Base-by-base conservation (phyloP, 2,113 vertebrate genomes). In the Oryzias celebensis region DNA sequence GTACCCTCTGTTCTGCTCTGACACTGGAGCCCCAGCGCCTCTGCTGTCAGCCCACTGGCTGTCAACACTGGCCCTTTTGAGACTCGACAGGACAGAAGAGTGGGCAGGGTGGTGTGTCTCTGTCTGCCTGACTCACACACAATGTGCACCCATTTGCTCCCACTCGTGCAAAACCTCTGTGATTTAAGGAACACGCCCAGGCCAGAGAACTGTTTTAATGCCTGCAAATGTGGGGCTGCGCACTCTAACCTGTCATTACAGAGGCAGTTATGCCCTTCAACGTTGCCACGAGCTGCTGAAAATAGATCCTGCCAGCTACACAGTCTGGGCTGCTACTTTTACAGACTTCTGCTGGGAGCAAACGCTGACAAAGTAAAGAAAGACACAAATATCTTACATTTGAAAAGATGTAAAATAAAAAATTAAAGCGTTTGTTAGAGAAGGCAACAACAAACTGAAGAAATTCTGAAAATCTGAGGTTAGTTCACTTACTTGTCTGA, bases 211-310 rank as follows among this genome's bases (percentile, higher is more conserved):
- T 54, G 83, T 83, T 84, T 86, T 62, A 82, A 77, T 69, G 85
- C 75, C 65, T 66, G 79, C 62, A 85, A 90, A 85, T 78, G 72
- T 71, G 62, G 77, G 76, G 70, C 77, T 83, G 79, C 28, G 58
- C 67, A 65, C 83, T 78, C 80, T 73, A 92, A 89, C 88, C 63
- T 86, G 89, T 91, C 78, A 92, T 92, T 91, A 92, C 65, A 80
- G 82, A 78, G 75, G 81, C 85, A 89, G 87, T 83, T 81, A 78
- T 91, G 85, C 75, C 88, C 87, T 87, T 84, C 86, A 71, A 71
- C 64, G 78, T 59, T 85, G 83, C 85, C 71, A 82, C 54, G 64
- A 83, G 86, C 81, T 70, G 80, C 90, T 91, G 87, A 91, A 92
- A 92, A 92, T 92, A 92, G 90, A 89, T 82, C 78, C 82, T 47